Percentiles rank a stretch among this genome's conserved stretches.
These are phyloP conservation scores for Pseudococcus longispinus DNA, from an alignment of 2,888 invertebrate species.

Conservation along the genomic window DNA sequence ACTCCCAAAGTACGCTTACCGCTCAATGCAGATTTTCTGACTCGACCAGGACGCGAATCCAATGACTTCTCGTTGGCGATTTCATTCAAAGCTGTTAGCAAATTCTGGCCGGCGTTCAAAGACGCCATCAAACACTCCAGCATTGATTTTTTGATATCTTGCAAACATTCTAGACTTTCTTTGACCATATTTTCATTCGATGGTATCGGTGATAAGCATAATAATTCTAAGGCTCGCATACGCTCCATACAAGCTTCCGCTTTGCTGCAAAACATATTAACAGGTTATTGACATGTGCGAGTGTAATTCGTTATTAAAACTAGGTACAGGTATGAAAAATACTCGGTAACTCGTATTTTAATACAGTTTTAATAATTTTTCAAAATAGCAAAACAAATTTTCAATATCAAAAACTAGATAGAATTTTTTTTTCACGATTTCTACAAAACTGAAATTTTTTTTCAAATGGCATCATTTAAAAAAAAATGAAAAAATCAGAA, in stretches of 20 bases:
- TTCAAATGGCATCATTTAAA: too few species aligned
- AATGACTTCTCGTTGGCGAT: constrained; percentile 77
- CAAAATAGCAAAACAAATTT: too few species aligned
- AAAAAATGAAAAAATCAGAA: too few species aligned
- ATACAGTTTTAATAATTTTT: too few species aligned
- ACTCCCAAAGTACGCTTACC: constrained; percentile 61
- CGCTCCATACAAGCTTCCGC: constrained; percentile 74
- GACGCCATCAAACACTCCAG: constrained; percentile 81
- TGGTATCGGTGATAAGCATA: constrained; percentile 73
- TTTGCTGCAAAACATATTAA: constrained; percentile 63
- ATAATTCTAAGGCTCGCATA: constrained; percentile 73
- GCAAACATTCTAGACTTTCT: constrained; percentile 73
- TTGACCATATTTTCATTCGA: constrained; percentile 77
- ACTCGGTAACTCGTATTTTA: too few species aligned
- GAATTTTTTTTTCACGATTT: too few species aligned
- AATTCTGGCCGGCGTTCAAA: constrained; percentile 77
- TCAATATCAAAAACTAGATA: too few species aligned
- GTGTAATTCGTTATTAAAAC: too few species aligned
- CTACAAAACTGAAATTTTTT: too few species aligned
- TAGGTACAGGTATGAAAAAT: too few species aligned
- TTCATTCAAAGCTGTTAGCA: constrained; percentile 77
- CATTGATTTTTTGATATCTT: constrained; percentile 75
- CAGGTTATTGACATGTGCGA: neutral
- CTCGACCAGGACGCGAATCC: constrained; percentile 75
- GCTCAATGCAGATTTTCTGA: constrained; percentile 66